Evolutionary conservation across 2,113 vertebrate species (phyloP), one percentile per base, ranked within the genome.

Genomic region (Chaetodon auriga): DNA sequence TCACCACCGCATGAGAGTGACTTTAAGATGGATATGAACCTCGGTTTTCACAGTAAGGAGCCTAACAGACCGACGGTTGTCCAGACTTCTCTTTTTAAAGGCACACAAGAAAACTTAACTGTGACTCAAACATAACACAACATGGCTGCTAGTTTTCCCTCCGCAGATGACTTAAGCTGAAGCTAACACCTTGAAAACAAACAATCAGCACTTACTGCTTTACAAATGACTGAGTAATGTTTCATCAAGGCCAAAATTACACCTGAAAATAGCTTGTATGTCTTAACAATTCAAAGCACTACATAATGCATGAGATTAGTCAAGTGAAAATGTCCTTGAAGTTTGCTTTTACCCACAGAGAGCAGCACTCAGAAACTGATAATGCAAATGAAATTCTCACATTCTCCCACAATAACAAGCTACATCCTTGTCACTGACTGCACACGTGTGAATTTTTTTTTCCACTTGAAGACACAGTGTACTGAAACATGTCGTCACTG

Each of bases 291-390:
- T 82, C 45, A 62, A 84, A 89, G 68, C 68, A 53, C 61, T 73
- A 76, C 72, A 87, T 86, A 89, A 77, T 84, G 79, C 69, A 82
- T 41, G 64, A 76, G 71, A 81, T 92, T 78, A 87, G 71, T 84
- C 55, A 49, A 53, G 62, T 74, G 78, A 83, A 85, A 89, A 75
- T 68, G 81, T 83, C 74, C 74, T 83, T 80, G 80, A 71, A 80
- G 78, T 81, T 89, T 77, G 57, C 58, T 82, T 88, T 86, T 80
- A 83, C 35, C 1, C 62, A 79, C n/a, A 1, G n/a, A 76, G 69
- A 91, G 88, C 85, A 91, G 90, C 89, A 89, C 87, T 90, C 62
- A 80, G 75, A 77, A 80, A 88, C 82, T 70, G 87, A 90, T 89
- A 92, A 30, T 90, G 82, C 84, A 90, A 90, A 91, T 85, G 1